phyloP scores from a whole-genome alignment of 2,888 invertebrate species.

The Pammene aurita region DNA sequence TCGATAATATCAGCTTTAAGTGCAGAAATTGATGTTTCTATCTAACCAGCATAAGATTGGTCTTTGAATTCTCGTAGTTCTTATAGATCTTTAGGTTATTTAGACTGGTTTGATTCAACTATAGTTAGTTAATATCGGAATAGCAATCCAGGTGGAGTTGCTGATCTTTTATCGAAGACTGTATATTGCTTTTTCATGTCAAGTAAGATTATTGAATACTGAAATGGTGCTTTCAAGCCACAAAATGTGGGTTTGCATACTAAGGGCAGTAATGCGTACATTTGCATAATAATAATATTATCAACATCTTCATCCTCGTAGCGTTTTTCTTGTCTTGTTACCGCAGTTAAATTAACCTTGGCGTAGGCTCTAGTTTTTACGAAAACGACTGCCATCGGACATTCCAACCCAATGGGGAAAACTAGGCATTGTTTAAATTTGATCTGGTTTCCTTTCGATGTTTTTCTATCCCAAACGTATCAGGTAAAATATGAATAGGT shows the following conservation, averaged over 20 bases:
- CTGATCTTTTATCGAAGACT: conserved; percentile 13
- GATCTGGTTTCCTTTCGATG: no score
- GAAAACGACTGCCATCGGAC: no score
- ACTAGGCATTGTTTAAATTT: no score
- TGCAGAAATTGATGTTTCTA: neutral
- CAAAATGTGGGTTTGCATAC: neutral
- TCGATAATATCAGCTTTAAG: neutral
- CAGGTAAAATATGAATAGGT: no score
- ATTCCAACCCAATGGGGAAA: no score
- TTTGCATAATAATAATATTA: neutral
- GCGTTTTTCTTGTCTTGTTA: no score
- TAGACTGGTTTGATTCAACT: neutral
- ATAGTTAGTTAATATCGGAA: neutral
- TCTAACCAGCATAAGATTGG: neutral
- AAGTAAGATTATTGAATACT: conserved; percentile 9
- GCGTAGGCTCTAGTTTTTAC: no score
- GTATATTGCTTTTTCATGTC: conserved; percentile 28
- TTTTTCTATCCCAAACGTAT: no score
- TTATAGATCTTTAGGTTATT: neutral
- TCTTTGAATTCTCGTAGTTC: neutral
- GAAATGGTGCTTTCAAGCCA: neutral
- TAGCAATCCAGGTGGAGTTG: conserved; percentile 10
- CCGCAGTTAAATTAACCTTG: no score
- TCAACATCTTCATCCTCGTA: no score
- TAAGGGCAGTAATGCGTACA: neutral